Evolutionary conservation across 2,113 vertebrate species (phyloP).

Genomic region (Myiagra hebetior): DNA sequence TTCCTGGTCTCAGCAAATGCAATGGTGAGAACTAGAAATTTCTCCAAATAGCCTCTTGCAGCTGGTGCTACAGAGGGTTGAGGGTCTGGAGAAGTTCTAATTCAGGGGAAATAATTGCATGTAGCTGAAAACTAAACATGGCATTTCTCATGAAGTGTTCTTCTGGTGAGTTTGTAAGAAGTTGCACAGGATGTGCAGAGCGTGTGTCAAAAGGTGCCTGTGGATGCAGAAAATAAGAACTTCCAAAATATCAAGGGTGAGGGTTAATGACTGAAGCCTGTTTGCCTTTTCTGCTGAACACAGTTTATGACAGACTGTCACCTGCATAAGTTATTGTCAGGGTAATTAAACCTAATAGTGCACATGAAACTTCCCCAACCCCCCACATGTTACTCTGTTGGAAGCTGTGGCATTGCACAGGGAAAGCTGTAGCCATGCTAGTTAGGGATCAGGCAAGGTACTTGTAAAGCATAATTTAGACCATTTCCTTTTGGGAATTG

Average conservation of each 20-base stretch:
- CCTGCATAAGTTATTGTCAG: background rate
- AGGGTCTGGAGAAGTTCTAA: background rate
- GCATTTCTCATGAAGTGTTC: background rate
- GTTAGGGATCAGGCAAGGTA: background rate
- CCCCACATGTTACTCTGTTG: background rate
- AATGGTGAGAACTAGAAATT: background rate
- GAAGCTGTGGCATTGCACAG: background rate
- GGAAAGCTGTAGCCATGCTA: background rate
- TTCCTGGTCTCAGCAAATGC: background rate
- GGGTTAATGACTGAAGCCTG: background rate
- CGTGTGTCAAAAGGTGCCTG: rapidly evolving
- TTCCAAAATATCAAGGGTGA: background rate
- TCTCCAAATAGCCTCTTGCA: background rate
- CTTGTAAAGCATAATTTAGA: slow-evolving; percentile 3
- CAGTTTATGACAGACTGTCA: background rate
- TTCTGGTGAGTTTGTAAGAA: background rate
- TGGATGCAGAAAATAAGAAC: background rate
- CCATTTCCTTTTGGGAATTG: slow-evolving; percentile 5
- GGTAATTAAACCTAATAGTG: background rate
- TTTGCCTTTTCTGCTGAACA: background rate
- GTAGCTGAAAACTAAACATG: background rate
- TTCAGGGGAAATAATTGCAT: background rate
- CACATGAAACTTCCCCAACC: background rate
- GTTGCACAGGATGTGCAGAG: background rate
- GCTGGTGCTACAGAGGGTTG: background rate